Percentiles rank a stretch among this genome's conserved stretches.
Evolutionary conservation across 1,140 invertebrate genomes (phyloP).

Genomic region (Contarinia nasturtii): DNA sequence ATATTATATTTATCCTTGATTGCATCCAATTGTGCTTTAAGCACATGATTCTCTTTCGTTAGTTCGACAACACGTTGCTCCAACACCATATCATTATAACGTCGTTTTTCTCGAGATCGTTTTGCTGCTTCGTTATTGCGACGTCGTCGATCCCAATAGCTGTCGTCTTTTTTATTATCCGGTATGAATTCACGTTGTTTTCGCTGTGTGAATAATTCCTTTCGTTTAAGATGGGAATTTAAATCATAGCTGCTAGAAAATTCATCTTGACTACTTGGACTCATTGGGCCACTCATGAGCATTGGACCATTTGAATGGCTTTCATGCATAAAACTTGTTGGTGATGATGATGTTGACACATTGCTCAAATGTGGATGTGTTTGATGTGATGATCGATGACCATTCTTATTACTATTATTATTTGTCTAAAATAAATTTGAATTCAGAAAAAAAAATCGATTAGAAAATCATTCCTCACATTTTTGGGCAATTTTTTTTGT

Average conservation of each 20-base stretch:
- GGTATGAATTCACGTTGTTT: conserved; percentile 94
- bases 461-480: no score
- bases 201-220: conserved; percentile 38
- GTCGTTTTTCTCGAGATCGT: conserved; percentile 80
- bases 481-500: no score
- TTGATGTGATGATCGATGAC: no score
- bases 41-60: conserved; percentile 83
- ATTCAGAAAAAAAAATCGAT: no score
- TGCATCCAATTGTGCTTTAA: conserved; percentile 79
- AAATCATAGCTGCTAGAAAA: conserved; percentile 26
- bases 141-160: conserved; percentile 87
- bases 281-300: conserved; percentile 20
- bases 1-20: conserved; percentile 89
- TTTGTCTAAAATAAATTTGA: no score
- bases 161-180: conserved; percentile 91
- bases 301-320: conserved; percentile 8
- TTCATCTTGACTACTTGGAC: conserved; percentile 24
- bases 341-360: no score
- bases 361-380: no score
- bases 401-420: no score
- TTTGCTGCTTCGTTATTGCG: conserved; percentile 94
- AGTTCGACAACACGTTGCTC: conserved; percentile 85
- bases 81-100: conserved; percentile 92
- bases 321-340: no score
- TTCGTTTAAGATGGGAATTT: conserved; percentile 12